Base-by-base conservation (phyloP, 2,113 vertebrate genomes). In the Mellivora capensis region DNA sequence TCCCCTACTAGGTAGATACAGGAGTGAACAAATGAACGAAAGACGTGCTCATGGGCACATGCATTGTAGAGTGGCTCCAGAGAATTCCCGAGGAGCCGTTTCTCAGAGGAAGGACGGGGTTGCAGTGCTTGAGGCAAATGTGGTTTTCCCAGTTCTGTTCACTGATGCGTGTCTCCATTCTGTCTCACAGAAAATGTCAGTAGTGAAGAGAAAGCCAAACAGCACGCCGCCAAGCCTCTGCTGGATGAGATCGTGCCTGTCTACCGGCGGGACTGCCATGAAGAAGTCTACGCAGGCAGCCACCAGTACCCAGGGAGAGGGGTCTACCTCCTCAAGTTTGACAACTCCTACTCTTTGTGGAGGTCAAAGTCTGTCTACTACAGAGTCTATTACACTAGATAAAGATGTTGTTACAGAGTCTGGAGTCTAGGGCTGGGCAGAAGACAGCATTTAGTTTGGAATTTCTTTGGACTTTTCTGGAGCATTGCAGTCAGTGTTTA, bases 341-440 rank as follows among this genome's bases (percentile, higher is more conserved):
- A 99, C 99, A 99, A 99, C 99, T 99, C 99, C 96, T 99, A 99
- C 97, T 99, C 99, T 59, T 99, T 99, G 98, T 99, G 99, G 99
- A 99, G 99, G 98, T 99, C 99, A 97, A 99, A 99, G 99, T 99
- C 99, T 81, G 99, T 99, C 98, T 99, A 99, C 99, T 99, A 99
- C 99, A 99, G 99, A 99, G 99, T 99, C 98, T 99, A 99, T 98
- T 99, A 99, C 98, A 99, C 99, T 99, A 99, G 99, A 99, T 99
- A 99, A 99, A 99, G 97, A 76, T 98, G 97, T 71, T 89, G 88
- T 96, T 94, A 84, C 97, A 84, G 90, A 98, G 98, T 98, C 98
- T 96, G 98, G 98, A 99, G 98, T 98, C 98, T 98, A 97, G 98
- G 96, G 98, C 97, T 98, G 97, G 98, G 98, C 98, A 97, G 98